A percentile compares a stretch with the other conserved stretches of the same genome.
phyloP scores from a whole-genome alignment of 2,113 vertebrate genomes.

The Calonectris borealis region DNA sequence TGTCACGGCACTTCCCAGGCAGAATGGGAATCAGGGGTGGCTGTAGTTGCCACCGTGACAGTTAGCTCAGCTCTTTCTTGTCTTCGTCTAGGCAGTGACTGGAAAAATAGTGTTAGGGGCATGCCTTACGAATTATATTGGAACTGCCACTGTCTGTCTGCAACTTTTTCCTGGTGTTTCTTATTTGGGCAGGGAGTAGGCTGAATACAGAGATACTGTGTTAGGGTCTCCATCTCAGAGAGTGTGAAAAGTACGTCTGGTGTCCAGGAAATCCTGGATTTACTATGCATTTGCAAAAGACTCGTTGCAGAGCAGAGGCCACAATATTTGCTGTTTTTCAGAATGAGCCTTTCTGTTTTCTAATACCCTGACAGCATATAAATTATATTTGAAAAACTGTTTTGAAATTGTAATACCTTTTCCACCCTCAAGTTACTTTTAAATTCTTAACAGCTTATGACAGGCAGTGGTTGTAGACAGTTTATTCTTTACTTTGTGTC shows the following conservation, averaged over 20 bases:
- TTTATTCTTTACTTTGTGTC: background rate
- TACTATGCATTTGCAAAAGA: background rate
- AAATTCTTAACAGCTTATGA: background rate
- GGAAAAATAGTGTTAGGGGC: background rate
- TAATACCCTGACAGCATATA: background rate
- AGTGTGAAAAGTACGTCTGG: background rate
- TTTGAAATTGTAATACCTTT: background rate
- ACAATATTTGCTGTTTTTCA: background rate
- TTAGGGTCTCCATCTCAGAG: background rate
- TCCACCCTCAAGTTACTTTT: background rate
- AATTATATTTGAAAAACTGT: background rate
- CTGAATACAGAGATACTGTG: background rate
- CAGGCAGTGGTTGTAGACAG: background rate
- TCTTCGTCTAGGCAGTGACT: background rate
- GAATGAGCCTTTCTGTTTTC: background rate
- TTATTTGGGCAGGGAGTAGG: background rate
- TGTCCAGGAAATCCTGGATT: background rate
- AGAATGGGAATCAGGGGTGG: background rate
- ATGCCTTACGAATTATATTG: background rate
- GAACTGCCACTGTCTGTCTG: background rate
- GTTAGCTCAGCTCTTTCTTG: background rate
- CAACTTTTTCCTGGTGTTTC: background rate
- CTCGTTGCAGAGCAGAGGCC: accelerated
- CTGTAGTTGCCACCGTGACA: background rate
- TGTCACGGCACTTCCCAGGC: background rate